Conservation (phyloP, 2,888 invertebrate species). For the Pherbina coryleti region DNA sequence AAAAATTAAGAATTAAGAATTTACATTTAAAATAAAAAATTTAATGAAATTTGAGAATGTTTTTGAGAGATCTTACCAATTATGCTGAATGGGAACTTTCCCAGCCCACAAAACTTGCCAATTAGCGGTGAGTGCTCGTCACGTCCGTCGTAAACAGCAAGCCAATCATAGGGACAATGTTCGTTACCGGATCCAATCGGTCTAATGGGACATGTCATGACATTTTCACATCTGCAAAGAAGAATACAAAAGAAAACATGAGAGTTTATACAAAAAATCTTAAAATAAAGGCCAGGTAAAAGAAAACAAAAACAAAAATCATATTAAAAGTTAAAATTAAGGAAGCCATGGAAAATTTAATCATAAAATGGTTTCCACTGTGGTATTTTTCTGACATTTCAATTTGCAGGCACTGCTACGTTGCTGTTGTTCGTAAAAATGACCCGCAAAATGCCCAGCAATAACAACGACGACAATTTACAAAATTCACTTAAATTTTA, state of each 20-base stretch:
- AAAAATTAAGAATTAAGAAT: no score
- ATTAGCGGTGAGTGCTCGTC: conserved; percentile 89
- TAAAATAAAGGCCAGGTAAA: neutral
- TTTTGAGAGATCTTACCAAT: conserved; percentile 76
- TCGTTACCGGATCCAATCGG: conserved; percentile 89
- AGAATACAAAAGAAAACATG: neutral
- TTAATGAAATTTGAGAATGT: neutral
- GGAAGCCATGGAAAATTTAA: neutral
- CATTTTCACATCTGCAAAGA: conserved; percentile 83
- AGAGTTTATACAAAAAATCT: neutral
- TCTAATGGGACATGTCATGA: conserved; percentile 94
- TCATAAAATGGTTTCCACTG: conserved; percentile 12
- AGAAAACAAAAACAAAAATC: neutral
- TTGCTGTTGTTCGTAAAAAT: neutral
- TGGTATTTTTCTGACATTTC: conserved; percentile 22
- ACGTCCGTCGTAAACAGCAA: conserved; percentile 90
- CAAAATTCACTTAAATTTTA: conserved; percentile 21
- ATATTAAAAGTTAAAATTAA: neutral
- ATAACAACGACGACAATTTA: neutral
- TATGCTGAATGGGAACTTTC: conserved; percentile 93
- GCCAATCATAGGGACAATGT: conserved; percentile 91
- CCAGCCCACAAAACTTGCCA: conserved; percentile 93
- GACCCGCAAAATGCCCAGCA: neutral
- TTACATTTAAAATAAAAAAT: neutral
- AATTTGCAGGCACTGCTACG: neutral